Base-by-base conservation (phyloP, 1,140 invertebrate species). In the Colletes latitarsis region DNA sequence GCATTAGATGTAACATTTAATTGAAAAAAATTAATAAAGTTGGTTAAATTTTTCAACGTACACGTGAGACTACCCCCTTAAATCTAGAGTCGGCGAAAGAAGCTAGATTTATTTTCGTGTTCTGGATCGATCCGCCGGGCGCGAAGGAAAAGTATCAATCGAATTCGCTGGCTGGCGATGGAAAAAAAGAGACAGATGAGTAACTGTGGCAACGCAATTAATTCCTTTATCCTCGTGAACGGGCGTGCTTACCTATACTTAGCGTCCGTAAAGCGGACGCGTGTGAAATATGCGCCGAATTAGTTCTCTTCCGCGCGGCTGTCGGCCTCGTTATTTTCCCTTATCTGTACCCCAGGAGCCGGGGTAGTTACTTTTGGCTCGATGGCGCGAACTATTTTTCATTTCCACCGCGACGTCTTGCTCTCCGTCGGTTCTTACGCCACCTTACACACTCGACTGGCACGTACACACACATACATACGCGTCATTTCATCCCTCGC, bases 291-390 rank as follows among this genome's bases (percentile, higher is more conserved):
- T 86, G 82, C 82, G 67, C 70, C 82, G 86, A 88, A 88, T 88
- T 88, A 88, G 88, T 84, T 88, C 84, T 82, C 86, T 82, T 84
- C 78, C 82, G 70, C 73, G 72, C 82, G 77, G 74, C 86, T 84
- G 82, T 81, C 84, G 80, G 84, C 74, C 88, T 88, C 88, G 86
- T 88, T 88, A 88, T 88, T 88, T 88, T 84, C 82, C 85, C 86
- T 88, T 88, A 88, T 88, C 88, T 88, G 71, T 71, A 83, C 57
- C 30, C 57, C 66, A 73, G 71, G 63, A 73, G 84, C 82, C 39
- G 57, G 30, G 30, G 77, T 82, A 66, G 84, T 86, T 86, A 84
- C 85, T 82, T 87, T 87, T 82, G 77, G 49, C 77, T 64, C 84
- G 70, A 57, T 73, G 74, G 60, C 82, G 71, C 69, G 15, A 43